phyloP scores from a whole-genome alignment of 2,113 vertebrate species.

The Macaca nemestrina region DNA sequence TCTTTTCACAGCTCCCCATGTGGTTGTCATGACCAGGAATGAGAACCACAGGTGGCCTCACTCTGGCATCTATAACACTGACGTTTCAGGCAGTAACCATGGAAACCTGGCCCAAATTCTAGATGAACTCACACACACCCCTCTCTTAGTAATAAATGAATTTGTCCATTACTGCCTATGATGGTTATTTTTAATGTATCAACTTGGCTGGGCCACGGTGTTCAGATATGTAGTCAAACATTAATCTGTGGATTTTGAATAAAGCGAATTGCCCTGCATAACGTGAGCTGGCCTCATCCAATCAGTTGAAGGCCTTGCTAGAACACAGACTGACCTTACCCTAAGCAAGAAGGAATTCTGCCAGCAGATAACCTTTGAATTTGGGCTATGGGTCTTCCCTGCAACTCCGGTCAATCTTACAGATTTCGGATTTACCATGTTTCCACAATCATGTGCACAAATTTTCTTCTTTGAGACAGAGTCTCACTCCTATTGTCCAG shows the following conservation, averaged over 20 bases:
- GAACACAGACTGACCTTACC: background rate
- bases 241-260: background rate
- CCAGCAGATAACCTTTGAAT: background rate
- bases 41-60: background rate
- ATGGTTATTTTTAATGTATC: background rate
- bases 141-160: background rate
- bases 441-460: background rate
- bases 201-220: background rate
- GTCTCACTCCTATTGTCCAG: too few species aligned
- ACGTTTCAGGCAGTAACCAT: background rate
- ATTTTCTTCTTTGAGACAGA: too few species aligned
- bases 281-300: background rate
- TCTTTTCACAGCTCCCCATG: background rate
- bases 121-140: background rate
- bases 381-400: background rate
- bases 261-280: background rate
- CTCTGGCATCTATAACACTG: fast-evolving
- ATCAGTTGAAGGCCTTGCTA: background rate
- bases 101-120: background rate
- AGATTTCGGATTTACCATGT: background rate
- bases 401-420: background rate
- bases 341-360: background rate
- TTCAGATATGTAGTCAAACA: background rate
- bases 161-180: background rate
- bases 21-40: background rate